Evolutionary conservation across 2,888 invertebrate species (phyloP).

Genomic region (Minunthozetes semirufus): DNA sequence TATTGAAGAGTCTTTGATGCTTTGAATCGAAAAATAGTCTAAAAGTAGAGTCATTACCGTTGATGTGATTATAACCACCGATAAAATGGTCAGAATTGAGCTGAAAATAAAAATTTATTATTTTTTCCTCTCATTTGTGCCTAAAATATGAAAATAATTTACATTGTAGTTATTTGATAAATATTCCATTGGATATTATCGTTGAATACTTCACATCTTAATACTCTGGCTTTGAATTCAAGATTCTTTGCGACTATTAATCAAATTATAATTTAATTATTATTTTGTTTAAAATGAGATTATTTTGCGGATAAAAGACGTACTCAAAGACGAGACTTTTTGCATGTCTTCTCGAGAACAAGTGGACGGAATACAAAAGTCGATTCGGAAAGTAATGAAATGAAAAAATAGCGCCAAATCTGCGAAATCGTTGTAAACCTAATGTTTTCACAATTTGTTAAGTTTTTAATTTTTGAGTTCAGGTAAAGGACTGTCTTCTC

Average conservation of each 20-base stretch:
- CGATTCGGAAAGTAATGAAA: constrained; percentile 37
- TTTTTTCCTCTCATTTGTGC: background rate
- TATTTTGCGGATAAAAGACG: too few species aligned
- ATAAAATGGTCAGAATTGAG: background rate
- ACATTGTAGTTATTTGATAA: constrained; percentile 33
- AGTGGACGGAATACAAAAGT: constrained; percentile 38
- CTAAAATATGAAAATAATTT: background rate
- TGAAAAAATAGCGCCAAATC: constrained; percentile 38
- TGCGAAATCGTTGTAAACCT: constrained; percentile 35
- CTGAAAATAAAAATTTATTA: background rate
- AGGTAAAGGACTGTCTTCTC: too few species aligned
- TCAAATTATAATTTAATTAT: background rate
- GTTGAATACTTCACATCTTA: constrained; percentile 34
- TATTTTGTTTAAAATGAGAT: too few species aligned
- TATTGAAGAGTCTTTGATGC: background rate
- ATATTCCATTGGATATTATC: constrained; percentile 12
- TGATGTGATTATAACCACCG: background rate
- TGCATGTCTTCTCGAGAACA: constrained; percentile 38
- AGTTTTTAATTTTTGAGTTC: too few species aligned
- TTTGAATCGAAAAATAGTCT: background rate
- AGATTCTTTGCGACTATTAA: constrained; percentile 31
- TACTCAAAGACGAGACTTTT: constrained; percentile 35
- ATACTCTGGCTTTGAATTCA: constrained; percentile 36
- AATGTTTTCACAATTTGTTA: background rate
- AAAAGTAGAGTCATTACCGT: background rate